Evolutionary conservation across 2,797 vertebrate genomes (phyloP).

Genomic region (Philypnodon macrostomus): DNA sequence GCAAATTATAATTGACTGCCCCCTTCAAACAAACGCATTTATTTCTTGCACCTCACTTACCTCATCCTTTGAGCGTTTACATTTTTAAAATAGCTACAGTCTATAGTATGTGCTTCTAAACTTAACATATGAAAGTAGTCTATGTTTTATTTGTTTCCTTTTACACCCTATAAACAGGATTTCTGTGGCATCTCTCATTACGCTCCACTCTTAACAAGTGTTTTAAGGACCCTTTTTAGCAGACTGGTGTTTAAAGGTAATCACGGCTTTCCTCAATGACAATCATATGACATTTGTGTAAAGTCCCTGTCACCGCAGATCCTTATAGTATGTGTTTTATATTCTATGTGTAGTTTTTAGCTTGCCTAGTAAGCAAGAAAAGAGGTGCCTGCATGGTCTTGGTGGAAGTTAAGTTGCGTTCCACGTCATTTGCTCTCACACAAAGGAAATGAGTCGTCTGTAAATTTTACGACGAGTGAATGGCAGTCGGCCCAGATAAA

Average conservation of each 20-base stretch:
- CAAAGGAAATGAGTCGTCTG: constrained; percentile 10
- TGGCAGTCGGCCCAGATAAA: constrained; percentile 10
- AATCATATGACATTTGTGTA: constrained; percentile 35
- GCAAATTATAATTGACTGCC: no score
- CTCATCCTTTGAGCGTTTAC: background rate
- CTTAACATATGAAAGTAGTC: constrained; percentile 39
- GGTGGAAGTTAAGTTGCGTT: background rate
- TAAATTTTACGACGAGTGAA: constrained; percentile 7
- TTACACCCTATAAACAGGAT: constrained; percentile 50
- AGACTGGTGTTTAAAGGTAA: constrained; percentile 35
- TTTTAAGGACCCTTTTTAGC: constrained; percentile 19
- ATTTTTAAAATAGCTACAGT: background rate
- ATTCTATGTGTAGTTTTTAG: background rate
- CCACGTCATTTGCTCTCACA: constrained; percentile 7
- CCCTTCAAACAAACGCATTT: background rate
- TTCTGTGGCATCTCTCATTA: constrained; percentile 54
- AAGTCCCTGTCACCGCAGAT: constrained; percentile 13
- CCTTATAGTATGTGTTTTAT: background rate
- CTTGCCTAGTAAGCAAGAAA: constrained; percentile 1
- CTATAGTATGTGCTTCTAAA: constrained; percentile 16
- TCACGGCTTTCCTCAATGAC: constrained; percentile 47
- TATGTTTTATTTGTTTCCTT: constrained; percentile 41
- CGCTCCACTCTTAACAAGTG: constrained; percentile 21
- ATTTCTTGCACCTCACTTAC: background rate
- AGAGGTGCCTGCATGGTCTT: background rate